A percentile compares a stretch with the other conserved stretches of the same genome.
phyloP scores from a whole-genome alignment of 2,888 invertebrate genomes.

The Ophion ellenae region DNA sequence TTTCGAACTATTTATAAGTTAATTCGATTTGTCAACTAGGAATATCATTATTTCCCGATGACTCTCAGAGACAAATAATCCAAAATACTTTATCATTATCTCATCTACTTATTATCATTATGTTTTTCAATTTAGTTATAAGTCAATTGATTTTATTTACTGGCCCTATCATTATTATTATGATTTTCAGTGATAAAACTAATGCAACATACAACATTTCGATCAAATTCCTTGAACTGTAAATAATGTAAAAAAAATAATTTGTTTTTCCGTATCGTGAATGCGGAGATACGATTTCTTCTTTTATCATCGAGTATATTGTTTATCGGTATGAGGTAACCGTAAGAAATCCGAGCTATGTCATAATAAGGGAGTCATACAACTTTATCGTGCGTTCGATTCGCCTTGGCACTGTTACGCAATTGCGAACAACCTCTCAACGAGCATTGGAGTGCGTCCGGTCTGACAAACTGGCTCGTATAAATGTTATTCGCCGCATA shows the following conservation, averaged over 20 bases:
- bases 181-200: not conserved
- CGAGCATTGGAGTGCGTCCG: slow-evolving; percentile 10
- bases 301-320: not conserved
- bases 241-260: not conserved
- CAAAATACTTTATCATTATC: too few species aligned
- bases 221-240: not conserved
- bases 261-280: not conserved
- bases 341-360: not conserved
- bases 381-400: slow-evolving; percentile 64
- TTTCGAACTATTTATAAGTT: too few species aligned
- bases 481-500: slow-evolving; percentile 32
- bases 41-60: too few species aligned
- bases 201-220: not conserved
- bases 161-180: too few species aligned
- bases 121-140: too few species aligned
- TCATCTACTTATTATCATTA: too few species aligned
- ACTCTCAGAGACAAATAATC: too few species aligned
- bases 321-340: slow-evolving; percentile 18
- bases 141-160: too few species aligned
- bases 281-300: not conserved
- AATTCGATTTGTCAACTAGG: too few species aligned
- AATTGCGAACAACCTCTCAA: slow-evolving; percentile 58
- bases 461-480: slow-evolving; percentile 45
- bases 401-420: slow-evolving; percentile 73
- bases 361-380: slow-evolving; percentile 49